Conservation (phyloP, 2,113 vertebrate genomes). For the Morphnarchus princeps region DNA sequence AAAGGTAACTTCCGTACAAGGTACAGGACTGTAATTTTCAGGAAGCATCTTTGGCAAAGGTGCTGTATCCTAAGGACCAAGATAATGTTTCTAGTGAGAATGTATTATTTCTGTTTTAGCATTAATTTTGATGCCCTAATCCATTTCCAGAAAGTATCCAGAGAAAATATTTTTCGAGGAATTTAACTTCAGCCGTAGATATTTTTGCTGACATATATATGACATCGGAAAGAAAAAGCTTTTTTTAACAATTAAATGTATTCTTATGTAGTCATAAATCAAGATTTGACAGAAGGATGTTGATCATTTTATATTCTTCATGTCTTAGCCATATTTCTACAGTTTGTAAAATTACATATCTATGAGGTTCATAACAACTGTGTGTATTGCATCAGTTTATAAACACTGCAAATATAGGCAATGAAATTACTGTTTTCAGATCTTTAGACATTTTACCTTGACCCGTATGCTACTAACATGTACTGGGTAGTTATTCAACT, state of each 20-base stretch:
- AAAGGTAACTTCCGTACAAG: neutral
- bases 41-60: neutral
- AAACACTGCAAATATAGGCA: neutral
- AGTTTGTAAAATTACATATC: neutral
- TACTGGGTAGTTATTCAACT: neutral
- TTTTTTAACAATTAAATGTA: neutral
- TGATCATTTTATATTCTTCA: neutral
- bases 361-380: neutral
- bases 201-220: neutral
- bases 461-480: neutral
- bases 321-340: neutral
- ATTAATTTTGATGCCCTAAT: neutral
- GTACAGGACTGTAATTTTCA: neutral
- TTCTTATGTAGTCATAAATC: neutral
- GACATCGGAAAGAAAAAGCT: neutral
- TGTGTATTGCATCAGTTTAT: neutral
- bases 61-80: neutral
- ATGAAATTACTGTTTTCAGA: neutral
- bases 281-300: neutral
- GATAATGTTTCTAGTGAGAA: neutral
- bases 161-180: neutral
- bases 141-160: neutral
- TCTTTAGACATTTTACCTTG: neutral
- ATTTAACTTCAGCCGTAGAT: neutral
- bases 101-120: neutral